phyloP scores from a whole-genome alignment of 2,888 invertebrate genomes.

The Pandemis heparana region DNA sequence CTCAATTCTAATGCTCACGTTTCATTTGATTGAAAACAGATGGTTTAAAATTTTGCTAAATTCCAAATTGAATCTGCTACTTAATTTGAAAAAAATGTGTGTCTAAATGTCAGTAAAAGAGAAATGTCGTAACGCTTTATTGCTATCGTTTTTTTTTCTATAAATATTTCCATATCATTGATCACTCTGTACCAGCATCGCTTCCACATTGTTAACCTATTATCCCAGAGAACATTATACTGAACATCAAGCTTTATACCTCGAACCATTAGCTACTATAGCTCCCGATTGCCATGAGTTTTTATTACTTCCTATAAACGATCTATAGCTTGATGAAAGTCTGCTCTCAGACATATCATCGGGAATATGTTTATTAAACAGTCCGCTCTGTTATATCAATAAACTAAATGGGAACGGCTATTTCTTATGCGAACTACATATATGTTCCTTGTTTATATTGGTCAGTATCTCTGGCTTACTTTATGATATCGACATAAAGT shows the following conservation, averaged over 20 bases:
- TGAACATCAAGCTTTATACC: slow-evolving; percentile 7
- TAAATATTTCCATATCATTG: neutral
- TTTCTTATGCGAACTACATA: slow-evolving; percentile 11
- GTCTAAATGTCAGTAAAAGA: neutral
- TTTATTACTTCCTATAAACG: slow-evolving; percentile 38
- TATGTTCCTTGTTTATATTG: neutral
- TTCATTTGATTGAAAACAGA: no score
- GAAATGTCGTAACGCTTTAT: neutral
- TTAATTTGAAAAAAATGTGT: neutral
- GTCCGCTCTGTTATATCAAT: slow-evolving; percentile 21
- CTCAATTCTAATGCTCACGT: no score
- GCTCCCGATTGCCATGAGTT: slow-evolving; percentile 13
- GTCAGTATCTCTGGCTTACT: neutral
- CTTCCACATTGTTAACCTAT: slow-evolving; percentile 12
- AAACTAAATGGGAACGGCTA: slow-evolving; percentile 24
- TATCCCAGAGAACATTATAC: slow-evolving; percentile 11
- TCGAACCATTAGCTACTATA: slow-evolving; percentile 13
- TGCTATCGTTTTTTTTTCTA: neutral
- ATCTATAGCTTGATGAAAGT: slow-evolving; percentile 24
- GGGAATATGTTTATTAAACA: slow-evolving; percentile 32
- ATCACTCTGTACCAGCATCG: neutral
- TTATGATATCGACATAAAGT: slow-evolving; percentile 7
- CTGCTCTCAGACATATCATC: slow-evolving; percentile 18
- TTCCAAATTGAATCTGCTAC: neutral
- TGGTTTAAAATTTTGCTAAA: no score